Evolutionary conservation across 2,797 vertebrate genomes (phyloP).

Genomic region (Tapirus indicus): DNA sequence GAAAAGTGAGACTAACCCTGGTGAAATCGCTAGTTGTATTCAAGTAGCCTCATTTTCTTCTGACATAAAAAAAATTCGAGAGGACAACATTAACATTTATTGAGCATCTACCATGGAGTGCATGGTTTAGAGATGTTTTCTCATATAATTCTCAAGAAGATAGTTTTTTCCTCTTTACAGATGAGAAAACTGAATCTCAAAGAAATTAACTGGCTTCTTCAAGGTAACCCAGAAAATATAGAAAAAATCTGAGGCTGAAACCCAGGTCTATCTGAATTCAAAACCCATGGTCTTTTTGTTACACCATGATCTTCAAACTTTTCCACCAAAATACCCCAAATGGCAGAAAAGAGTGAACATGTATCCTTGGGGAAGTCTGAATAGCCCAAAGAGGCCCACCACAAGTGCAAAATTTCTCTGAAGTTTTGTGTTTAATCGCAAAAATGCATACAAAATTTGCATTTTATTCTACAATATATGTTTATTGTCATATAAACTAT

Average conservation of each 20-base stretch:
- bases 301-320: neutral
- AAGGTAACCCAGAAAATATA: constrained; percentile 23
- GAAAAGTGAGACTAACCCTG: neutral
- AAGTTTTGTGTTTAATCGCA: neutral
- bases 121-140: constrained; percentile 29
- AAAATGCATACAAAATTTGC: neutral
- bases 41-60: constrained; percentile 44
- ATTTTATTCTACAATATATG: neutral
- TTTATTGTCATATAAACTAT: constrained; percentile 9
- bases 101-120: neutral
- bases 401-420: constrained; percentile 15
- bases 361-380: neutral
- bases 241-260: neutral
- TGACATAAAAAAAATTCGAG: neutral
- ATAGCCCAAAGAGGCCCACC: neutral
- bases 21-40: neutral
- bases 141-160: neutral
- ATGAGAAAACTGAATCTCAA: constrained; percentile 25
- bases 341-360: neutral
- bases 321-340: constrained; percentile 16
- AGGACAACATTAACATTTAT: neutral
- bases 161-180: neutral
- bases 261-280: neutral
- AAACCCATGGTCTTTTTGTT: neutral
- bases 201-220: constrained; percentile 48